Base-by-base conservation (phyloP, 1,140 invertebrate genomes). In the Nylanderia fulva region DNA sequence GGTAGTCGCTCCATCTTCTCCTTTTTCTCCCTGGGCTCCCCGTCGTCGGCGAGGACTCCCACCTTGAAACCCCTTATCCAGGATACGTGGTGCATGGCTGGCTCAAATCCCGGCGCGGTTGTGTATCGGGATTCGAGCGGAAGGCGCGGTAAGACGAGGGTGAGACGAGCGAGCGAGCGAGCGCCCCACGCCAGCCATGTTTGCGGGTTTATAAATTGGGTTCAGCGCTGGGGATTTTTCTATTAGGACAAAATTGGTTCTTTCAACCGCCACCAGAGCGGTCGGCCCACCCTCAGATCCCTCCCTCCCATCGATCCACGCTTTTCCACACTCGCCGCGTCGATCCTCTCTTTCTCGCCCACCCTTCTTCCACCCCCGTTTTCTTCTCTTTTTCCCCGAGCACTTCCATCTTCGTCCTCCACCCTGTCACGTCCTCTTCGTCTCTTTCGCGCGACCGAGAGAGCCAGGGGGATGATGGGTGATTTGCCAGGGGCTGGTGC, bases 181-280 rank as follows among this genome's bases (percentile, higher is more conserved):
- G 83, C 88, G 83, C 86, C 86, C 90, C 76, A 85, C 92, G 92
- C 88, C 93, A 93, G 94, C 94, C 94, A 95, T 94, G 93, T 95
- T 94, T 94, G 93, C 93, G 94, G 94, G 92, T 93, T 94, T 94
- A 94, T 94, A 94, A 94, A 94, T 94, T 95, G 93, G 93, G 93
- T 94, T 94, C 93, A 91, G 93, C 91, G 92, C 92, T 93, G 93
- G 93, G 94, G 94, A 95, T 94, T 94, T 95, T 95, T 94, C 94
- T 95, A 95, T 95, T 94, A 94, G 93, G 93, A 91, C 90, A 94
- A 94, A 95, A 95, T 95, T 95, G 94, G 93, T 95, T 95, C 94
- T 94, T 95, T 94, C 94, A 94, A 95, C 94, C 92, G 89, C 93
- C 93, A 93, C 93, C 93, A 93, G 92, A 90, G 88, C 91, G 79